Conservation (phyloP, 2,797 vertebrate species). For the Alfaro cultratus region DNA sequence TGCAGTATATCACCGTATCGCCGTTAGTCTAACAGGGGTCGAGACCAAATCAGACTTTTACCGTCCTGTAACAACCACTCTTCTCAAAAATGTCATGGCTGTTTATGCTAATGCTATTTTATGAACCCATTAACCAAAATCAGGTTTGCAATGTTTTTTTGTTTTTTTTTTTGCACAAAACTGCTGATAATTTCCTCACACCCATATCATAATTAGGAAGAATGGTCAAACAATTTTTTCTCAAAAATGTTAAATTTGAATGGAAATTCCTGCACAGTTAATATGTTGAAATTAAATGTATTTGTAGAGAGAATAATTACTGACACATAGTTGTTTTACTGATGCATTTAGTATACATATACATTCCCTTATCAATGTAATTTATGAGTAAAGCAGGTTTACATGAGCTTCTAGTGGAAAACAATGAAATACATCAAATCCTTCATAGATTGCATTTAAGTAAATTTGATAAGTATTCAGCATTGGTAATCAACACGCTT, state of each 20-base stretch:
- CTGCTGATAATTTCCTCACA: neutral
- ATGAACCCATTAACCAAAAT: neutral
- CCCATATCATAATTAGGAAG: neutral
- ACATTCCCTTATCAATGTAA: neutral
- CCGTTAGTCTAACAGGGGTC: neutral
- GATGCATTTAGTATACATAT: neutral
- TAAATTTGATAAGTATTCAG: neutral
- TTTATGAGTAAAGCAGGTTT: neutral
- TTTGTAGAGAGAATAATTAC: neutral
- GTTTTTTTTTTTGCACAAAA: neutral
- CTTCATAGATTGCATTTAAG: neutral
- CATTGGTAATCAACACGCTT: neutral
- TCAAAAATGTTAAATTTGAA: neutral
- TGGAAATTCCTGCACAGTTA: neutral
- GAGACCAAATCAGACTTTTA: neutral
- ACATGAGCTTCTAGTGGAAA: neutral
- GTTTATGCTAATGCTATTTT: neutral
- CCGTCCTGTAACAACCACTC: neutral
- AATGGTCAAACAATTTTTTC: neutral
- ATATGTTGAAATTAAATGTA: neutral
- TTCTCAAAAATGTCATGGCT: neutral
- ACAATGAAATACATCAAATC: neutral
- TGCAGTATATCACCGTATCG: neutral
- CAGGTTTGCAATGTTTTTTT: neutral
- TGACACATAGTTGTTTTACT: neutral